These are phyloP conservation scores for Hydrolagus affinis DNA, from an alignment of 2,113 vertebrate genomes.

Conservation along the genomic window DNA sequence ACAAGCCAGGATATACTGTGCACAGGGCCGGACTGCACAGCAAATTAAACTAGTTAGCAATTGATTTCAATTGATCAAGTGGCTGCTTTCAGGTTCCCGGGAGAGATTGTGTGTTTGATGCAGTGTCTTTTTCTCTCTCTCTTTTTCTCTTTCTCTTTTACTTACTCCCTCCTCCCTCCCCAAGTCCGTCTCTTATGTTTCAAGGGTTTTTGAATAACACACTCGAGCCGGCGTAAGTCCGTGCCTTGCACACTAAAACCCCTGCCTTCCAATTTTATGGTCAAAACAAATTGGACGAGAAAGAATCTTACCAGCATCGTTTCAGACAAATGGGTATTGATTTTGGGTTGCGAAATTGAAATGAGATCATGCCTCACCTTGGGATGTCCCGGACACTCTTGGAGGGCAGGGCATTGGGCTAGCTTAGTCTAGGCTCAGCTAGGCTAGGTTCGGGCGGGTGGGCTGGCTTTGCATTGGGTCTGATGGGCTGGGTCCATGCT, in stretches of 20 bases:
- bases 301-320: background rate
- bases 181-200: too few species aligned
- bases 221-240: too few species aligned
- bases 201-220: too few species aligned
- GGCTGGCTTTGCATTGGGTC: background rate
- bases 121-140: background rate
- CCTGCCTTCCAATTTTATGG: conserved; percentile 4
- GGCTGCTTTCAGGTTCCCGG: background rate
- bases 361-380: conserved; percentile 25
- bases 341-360: conserved; percentile 22
- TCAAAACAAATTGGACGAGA: conserved; percentile 18
- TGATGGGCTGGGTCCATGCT: background rate
- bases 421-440: too few species aligned
- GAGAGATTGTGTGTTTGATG: background rate
- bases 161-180: too few species aligned
- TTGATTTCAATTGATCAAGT: conserved; percentile 13
- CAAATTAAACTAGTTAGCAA: background rate
- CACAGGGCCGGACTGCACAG: background rate
- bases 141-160: too few species aligned
- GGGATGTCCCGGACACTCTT: background rate
- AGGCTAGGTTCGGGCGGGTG: too few species aligned
- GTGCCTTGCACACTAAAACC: background rate
- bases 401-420: too few species aligned
- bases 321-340: conserved; percentile 29
- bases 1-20: background rate